Conservation (phyloP, 1,140 invertebrate species). For the Drosophila ananassae region DNA sequence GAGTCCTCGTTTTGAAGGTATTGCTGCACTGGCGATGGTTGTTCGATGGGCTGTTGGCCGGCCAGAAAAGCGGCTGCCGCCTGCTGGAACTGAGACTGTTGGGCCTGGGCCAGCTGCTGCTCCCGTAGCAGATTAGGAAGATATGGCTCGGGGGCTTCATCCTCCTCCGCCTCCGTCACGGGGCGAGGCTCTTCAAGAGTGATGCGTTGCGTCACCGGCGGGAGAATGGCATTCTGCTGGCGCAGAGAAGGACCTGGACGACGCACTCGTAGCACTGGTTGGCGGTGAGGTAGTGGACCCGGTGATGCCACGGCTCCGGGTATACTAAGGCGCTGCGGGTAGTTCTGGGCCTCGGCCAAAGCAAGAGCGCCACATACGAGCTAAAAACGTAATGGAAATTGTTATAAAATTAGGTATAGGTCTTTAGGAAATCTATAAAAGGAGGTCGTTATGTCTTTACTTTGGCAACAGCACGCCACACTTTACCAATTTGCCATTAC, state of each 20-base stretch:
- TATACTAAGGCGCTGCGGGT: slow-evolving; percentile 86
- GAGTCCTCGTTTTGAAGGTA: slow-evolving; percentile 80
- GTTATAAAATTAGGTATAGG: not conserved
- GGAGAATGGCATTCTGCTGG: slow-evolving; percentile 84
- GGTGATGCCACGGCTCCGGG: slow-evolving; percentile 86
- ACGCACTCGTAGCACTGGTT: slow-evolving; percentile 83
- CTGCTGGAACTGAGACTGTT: slow-evolving; percentile 84
- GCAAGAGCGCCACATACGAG: slow-evolving; percentile 60
- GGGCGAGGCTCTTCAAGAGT: slow-evolving; percentile 85
- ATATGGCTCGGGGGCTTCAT: slow-evolving; percentile 81
- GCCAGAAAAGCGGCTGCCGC: slow-evolving; percentile 69
- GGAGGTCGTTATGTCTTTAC: slow-evolving; percentile 18
- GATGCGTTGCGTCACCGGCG: slow-evolving; percentile 84
- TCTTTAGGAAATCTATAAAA: slow-evolving; percentile 18
- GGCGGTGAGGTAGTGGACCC: slow-evolving; percentile 84
- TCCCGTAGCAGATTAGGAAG: slow-evolving; percentile 71
- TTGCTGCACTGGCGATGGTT: slow-evolving; percentile 74
- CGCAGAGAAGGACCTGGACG: slow-evolving; percentile 83
- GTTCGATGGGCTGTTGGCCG: slow-evolving; percentile 82
- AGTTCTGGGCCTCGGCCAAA: slow-evolving; percentile 84
- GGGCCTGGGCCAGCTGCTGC: slow-evolving; percentile 80
- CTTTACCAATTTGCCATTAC: slow-evolving; percentile 34
- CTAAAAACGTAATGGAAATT: slow-evolving; percentile 31
- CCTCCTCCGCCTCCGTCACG: slow-evolving; percentile 86
- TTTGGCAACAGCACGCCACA: slow-evolving; percentile 34